Evolutionary conservation across 2,888 invertebrate genomes (phyloP).

Genomic region (Byasa hedistus): DNA sequence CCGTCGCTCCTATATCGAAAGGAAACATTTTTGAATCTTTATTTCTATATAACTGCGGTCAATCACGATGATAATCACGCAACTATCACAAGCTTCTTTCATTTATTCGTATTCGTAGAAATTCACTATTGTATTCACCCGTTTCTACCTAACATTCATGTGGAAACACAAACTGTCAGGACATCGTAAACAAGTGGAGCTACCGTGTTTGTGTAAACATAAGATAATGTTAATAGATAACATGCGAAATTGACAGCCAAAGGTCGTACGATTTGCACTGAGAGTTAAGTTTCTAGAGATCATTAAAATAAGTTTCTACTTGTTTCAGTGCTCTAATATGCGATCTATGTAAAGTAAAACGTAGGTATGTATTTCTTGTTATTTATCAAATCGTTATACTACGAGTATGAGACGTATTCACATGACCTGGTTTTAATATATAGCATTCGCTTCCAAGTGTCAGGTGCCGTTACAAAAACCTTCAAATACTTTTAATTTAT

Average conservation of each 20-base stretch:
- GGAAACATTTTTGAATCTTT: too few relatives aligned
- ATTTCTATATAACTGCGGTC: too few relatives aligned
- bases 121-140: not conserved
- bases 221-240: not conserved
- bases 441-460: too few relatives aligned
- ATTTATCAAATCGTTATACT: too few relatives aligned
- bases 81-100: too few relatives aligned
- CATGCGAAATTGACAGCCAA: not conserved
- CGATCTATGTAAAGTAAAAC: slow-evolving; percentile 3
- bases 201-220: slow-evolving; percentile 11
- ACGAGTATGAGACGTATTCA: too few relatives aligned
- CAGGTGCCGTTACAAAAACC: too few relatives aligned
- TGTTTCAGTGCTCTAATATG: not conserved
- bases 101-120: too few relatives aligned
- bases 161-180: slow-evolving; percentile 3
- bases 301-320: not conserved
- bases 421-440: too few relatives aligned
- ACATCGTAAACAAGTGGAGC: slow-evolving; percentile 1
- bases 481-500: too few relatives aligned
- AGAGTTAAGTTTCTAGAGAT: not conserved
- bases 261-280: not conserved
- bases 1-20: too few relatives aligned
- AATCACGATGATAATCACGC: too few relatives aligned
- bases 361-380: not conserved
- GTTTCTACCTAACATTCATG: slow-evolving; percentile 8